Conservation (phyloP, 2,888 invertebrate genomes). For the Xanthorhoe designata region DNA sequence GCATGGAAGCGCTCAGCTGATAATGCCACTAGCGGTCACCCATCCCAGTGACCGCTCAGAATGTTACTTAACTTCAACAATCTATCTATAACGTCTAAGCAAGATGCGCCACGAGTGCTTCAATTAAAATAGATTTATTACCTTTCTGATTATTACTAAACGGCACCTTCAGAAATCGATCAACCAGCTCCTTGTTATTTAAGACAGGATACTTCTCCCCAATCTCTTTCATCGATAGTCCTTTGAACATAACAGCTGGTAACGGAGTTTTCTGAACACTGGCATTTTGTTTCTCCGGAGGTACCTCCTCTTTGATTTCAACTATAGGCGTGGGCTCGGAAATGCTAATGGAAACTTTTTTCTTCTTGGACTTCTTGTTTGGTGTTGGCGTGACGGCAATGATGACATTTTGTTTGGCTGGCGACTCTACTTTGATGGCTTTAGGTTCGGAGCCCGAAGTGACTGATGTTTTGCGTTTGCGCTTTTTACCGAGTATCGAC, state of each 20-base stretch:
- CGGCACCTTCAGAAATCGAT: slow-evolving; percentile 60
- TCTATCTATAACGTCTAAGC: no score
- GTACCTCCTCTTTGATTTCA: not conserved
- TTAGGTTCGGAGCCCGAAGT: slow-evolving; percentile 43
- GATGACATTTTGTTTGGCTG: not conserved
- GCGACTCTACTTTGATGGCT: slow-evolving; percentile 37
- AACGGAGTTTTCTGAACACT: slow-evolving; percentile 22
- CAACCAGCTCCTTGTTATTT: slow-evolving; percentile 60
- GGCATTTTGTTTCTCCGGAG: slow-evolving; percentile 7
- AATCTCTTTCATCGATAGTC: slow-evolving; percentile 41
- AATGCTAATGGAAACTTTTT: not conserved
- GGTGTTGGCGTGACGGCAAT: not conserved
- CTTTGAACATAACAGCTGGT: slow-evolving; percentile 23
- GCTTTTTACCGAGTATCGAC: slow-evolving; percentile 37
- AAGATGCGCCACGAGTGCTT: no score
- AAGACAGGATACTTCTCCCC: slow-evolving; percentile 62
- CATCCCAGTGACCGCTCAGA: no score
- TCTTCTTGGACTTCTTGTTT: slow-evolving; percentile 9
- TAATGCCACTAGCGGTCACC: no score
- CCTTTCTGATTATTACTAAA: slow-evolving; percentile 79
- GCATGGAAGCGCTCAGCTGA: no score
- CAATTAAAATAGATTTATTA: slow-evolving; percentile 39
- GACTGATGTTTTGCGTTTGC: slow-evolving; percentile 47
- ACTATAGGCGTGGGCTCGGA: slow-evolving; percentile 3
- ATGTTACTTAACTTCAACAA: no score